These are phyloP conservation scores for Hippocampus zosterae DNA, from an alignment of 2,113 vertebrate species.

Conservation along the genomic window DNA sequence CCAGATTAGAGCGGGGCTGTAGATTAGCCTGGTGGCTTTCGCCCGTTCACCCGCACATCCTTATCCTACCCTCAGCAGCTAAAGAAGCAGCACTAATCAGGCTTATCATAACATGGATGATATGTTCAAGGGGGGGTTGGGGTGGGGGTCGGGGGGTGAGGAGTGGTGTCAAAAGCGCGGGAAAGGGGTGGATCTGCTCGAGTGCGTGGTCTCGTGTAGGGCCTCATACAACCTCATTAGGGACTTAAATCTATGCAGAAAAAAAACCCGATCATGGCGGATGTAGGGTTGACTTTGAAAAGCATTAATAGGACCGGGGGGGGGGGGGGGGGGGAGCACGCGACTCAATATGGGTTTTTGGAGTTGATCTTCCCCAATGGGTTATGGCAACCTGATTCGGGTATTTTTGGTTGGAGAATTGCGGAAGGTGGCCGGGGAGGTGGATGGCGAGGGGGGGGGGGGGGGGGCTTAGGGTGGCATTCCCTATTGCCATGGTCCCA, in stretches of 20 bases:
- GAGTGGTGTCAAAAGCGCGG: neutral
- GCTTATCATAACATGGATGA: constrained; percentile 71
- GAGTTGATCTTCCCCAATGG: neutral
- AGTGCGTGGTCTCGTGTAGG: constrained; percentile 35
- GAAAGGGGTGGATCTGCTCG: constrained; percentile 19
- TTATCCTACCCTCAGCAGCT: constrained; percentile 66
- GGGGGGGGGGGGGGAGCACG: constrained; percentile 23
- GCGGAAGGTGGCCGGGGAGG: no score
- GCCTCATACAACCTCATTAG: constrained; percentile 65
- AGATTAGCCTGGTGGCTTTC: constrained; percentile 89
- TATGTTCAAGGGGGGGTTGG: constrained; percentile 46
- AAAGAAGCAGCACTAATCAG: constrained; percentile 71
- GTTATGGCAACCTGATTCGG: no score
- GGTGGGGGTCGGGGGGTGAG: constrained; percentile 4
- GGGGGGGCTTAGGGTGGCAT: constrained; percentile 30
- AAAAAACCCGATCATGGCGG: constrained; percentile 35
- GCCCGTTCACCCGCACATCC: constrained; percentile 79
- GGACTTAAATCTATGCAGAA: constrained; percentile 48
- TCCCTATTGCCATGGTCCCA: constrained; percentile 72
- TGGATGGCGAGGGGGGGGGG: no score
- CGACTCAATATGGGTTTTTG: neutral
- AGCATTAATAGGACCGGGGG: constrained; percentile 43
- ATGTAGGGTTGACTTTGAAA: constrained; percentile 43
- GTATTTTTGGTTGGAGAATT: no score
- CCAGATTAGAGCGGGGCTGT: constrained; percentile 90